A percentile compares a stretch with the other conserved stretches of the same genome.
These are phyloP conservation scores for Engystomops pustulosus DNA, from an alignment of 2,113 vertebrate species.

Conservation along the genomic window DNA sequence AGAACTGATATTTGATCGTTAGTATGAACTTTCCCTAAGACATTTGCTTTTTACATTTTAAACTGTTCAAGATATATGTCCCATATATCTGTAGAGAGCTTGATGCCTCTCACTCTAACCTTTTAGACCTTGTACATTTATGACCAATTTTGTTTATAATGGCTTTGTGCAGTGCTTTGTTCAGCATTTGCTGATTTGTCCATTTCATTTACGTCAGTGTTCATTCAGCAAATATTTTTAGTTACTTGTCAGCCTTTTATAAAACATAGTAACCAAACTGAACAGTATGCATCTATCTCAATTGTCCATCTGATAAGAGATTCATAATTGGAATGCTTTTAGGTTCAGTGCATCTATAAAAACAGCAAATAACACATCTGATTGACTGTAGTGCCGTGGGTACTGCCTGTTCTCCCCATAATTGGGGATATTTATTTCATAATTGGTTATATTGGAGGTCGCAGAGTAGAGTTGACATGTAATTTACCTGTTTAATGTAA, in stretches of 20 bases:
- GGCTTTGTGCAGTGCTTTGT: background rate
- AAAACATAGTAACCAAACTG: background rate
- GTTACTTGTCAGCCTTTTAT: slow-evolving; percentile 13
- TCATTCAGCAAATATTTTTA: slow-evolving; percentile 28
- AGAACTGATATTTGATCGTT: no score
- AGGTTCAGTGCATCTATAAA: slow-evolving; percentile 31
- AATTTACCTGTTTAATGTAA: slow-evolving; percentile 24
- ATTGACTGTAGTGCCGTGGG: slow-evolving; percentile 14
- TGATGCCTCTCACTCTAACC: background rate
- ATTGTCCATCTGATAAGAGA: slow-evolving; percentile 47
- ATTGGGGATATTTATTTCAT: slow-evolving; percentile 41
- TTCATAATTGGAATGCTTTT: slow-evolving; percentile 57
- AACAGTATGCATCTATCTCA: slow-evolving; percentile 13
- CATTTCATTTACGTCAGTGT: background rate
- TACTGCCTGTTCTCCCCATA: slow-evolving; percentile 45
- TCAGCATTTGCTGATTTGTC: slow-evolving; percentile 20
- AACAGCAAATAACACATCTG: slow-evolving; percentile 39
- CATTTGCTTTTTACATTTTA: no score
- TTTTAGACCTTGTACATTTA: background rate
- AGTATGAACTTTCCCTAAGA: no score
- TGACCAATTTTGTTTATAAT: background rate
- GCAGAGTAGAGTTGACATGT: slow-evolving; percentile 29
- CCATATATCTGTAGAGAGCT: background rate
- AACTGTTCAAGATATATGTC: no score
- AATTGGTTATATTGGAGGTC: slow-evolving; percentile 40